These are phyloP conservation scores for Clarias magur DNA, from an alignment of 2,113 vertebrate species.

Conservation along the genomic window DNA sequence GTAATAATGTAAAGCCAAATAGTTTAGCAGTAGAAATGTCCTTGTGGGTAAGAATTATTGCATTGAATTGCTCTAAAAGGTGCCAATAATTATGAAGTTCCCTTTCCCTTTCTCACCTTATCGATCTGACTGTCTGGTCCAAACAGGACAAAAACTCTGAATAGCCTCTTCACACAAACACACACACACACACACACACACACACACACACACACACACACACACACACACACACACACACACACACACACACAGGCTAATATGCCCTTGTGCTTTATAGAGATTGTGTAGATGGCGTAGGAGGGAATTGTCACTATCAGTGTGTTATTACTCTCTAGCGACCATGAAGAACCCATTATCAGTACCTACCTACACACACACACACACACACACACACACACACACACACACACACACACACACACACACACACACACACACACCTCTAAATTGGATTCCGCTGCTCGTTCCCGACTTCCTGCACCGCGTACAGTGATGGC, in stretches of 20 bases:
- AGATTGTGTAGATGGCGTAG: background rate
- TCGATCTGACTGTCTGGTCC: background rate
- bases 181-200: background rate
- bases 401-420: background rate
- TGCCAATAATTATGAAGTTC: background rate
- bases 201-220: background rate
- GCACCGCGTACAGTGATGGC: conserved; percentile 2
- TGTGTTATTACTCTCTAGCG: conserved; percentile 12
- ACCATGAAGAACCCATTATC: conserved; percentile 30
- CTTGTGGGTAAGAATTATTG: background rate
- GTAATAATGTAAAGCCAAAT: background rate
- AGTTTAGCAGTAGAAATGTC: background rate
- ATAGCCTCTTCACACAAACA: background rate
- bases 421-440: background rate
- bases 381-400: background rate
- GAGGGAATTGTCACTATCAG: conserved; percentile 14
- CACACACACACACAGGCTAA: background rate
- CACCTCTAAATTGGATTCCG: conserved; percentile 4
- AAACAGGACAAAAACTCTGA: background rate
- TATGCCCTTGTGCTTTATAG: conserved; percentile 1
- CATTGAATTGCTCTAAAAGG: background rate
- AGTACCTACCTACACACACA: background rate
- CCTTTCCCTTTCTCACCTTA: background rate
- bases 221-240: conserved; percentile 12
- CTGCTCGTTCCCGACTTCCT: background rate